A percentile compares a stretch with the other conserved stretches of the same genome.
These are phyloP conservation scores for Phaedon cochleariae DNA, from an alignment of 2,888 invertebrate species.

Conservation along the genomic window DNA sequence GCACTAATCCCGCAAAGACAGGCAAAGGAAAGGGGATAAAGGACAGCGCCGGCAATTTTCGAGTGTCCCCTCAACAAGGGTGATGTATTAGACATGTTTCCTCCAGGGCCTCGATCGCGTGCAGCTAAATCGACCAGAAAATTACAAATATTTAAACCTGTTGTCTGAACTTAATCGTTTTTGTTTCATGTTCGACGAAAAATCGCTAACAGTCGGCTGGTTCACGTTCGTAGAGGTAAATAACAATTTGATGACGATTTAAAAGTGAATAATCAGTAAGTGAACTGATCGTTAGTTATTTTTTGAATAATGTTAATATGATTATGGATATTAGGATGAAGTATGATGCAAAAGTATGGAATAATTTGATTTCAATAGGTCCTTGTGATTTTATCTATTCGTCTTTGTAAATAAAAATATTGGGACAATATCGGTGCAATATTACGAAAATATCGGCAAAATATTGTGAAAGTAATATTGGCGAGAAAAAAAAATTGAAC, in stretches of 20 bases:
- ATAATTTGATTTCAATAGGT: too few relatives aligned
- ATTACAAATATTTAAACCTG: slow-evolving; percentile 48
- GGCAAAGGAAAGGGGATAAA: slow-evolving; percentile 37
- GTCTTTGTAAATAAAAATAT: too few relatives aligned
- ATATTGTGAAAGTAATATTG: too few relatives aligned
- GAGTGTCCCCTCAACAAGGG: slow-evolving; percentile 55
- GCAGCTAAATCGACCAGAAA: slow-evolving; percentile 50
- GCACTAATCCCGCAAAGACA: slow-evolving; percentile 56
- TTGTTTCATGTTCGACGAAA: slow-evolving; percentile 13
- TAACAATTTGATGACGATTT: background rate
- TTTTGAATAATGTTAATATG: background rate
- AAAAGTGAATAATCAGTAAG: background rate
- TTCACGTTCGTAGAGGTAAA: background rate
- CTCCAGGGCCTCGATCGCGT: slow-evolving; percentile 46
- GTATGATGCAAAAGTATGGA: too few relatives aligned
- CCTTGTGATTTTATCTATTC: too few relatives aligned
- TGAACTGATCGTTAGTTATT: too few relatives aligned
- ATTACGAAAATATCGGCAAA: too few relatives aligned
- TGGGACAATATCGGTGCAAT: too few relatives aligned
- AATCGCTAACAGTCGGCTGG: slow-evolving; percentile 1
- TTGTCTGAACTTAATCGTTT: slow-evolving; percentile 25
- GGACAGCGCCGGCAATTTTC: slow-evolving; percentile 53
- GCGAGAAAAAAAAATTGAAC: too few relatives aligned
- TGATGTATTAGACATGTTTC: slow-evolving; percentile 49
- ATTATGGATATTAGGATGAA: too few relatives aligned